Base-by-base conservation (phyloP, 2,888 invertebrate species). In the Girardia tigrina region DNA sequence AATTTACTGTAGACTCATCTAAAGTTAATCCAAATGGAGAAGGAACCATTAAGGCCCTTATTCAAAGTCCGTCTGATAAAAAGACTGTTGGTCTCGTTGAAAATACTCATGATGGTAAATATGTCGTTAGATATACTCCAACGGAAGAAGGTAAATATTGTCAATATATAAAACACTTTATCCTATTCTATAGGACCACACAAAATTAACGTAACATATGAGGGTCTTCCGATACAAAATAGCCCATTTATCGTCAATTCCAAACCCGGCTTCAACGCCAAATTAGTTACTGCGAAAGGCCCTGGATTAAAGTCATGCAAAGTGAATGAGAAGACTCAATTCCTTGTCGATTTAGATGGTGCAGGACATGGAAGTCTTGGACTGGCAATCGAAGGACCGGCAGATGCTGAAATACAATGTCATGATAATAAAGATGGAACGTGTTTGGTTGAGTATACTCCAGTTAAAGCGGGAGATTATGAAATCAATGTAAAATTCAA, bases 1-100 rank as follows among this genome's bases (percentile, higher is more conserved):
- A 91, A 81, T 91, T 91, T 83, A 87, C 89, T 75, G 89, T 91
- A 26, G 91, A 91, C 82, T 88, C 91, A 76, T 87, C 89, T 80
- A 89, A 88, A 70, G 87, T 91, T 73, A 87, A 83, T 0, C 87
- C 88, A 74, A 86, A 84, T 77, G 89, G 90, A 77, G 88, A 88
- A 76, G 89, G 88, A 20, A 89, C 89, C 82, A 88, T 91, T 0
- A 88, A 89, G 14, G 91, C 91, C 80, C 87, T 89, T 29, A 89
- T 91, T 72, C 90, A 89, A 14, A 90, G 90, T 82, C 91, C 91
- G 1, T 89, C 88, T 77, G 91, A 91, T 2, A 87, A 88, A 70
- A 88, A 88, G 79, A 88, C 89, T 70, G 90, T 90, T 79, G 89
- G 89, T 80, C 86, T 89, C 78, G 89, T 91, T 72, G 88, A 89